Base-by-base conservation (phyloP, 2,888 invertebrate species). In the Synergus itoensis region DNA sequence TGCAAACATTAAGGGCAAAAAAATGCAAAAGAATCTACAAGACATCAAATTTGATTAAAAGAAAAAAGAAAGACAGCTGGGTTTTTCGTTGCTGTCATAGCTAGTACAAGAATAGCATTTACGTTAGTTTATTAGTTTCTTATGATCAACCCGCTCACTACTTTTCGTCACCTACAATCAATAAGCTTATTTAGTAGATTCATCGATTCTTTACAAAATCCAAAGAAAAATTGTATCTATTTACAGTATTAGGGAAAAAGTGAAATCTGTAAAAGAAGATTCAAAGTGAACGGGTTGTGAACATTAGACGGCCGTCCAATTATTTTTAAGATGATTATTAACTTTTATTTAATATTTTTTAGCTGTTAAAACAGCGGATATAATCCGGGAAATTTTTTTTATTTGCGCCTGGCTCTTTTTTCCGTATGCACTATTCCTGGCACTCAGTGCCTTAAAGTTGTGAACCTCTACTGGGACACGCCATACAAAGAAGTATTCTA, bases 221-320 rank as follows among this genome's bases (percentile, higher is more conserved):
- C 11, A 18, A 28, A 75, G n/a, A 60, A 76, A 53, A 36, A 36
- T 76, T 76, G n/a, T 43, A 43, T 36, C 4, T 36, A 18, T n/a
- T 40, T 9, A 3, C n/a, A 65, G 4, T 36, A 14, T 41, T n/a
- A 41, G 40, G n/a, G 53, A 41, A 60, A 60, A 41, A 60, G 28
- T 21, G 3, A 45, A 1, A 9, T 57, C 48, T n/a, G 11, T 1
- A 75, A 75, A n/a, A 16, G 5, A 57, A n/a, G 4, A 0, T 53
- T 36, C 1, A 36, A 16, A n/a, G 36, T 76, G 57, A 77, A 48
- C 43, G 43, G 65, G 45, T 57, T 67, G 53, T 64, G 78, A 84
- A 60, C 80, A 84, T 87, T 87, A 86, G 80, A 86, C 84, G 84
- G 87, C 89, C 89, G 91, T 91, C 91, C 91, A 91, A 80, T 90